These are phyloP conservation scores for Callochromis pleurospilus DNA, from an alignment of 2,113 vertebrate species.

Conservation along the genomic window DNA sequence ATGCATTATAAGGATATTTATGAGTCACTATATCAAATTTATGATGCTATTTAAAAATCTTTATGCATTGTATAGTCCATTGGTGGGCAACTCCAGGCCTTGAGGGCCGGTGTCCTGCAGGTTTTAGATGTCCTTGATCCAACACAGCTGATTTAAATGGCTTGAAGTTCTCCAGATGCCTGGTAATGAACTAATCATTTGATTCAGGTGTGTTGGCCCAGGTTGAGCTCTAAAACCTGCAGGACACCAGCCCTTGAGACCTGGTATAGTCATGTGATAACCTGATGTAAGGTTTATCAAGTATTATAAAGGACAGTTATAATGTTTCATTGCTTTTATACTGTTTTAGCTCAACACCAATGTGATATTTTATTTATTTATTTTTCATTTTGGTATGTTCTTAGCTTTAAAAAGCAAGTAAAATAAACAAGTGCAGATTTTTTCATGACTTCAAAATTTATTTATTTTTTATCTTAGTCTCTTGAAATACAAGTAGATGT, in stretches of 20 bases:
- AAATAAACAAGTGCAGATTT: background rate
- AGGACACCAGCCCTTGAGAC: background rate
- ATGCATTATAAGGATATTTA: background rate
- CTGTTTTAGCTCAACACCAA: background rate
- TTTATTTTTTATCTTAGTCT: background rate
- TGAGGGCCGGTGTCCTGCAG: accelerated
- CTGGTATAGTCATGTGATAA: background rate
- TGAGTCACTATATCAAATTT: background rate
- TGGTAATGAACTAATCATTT: background rate
- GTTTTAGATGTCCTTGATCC: background rate
- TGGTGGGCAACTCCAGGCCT: background rate
- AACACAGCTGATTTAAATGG: background rate
- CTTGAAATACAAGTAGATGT: background rate
- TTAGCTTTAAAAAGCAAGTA: background rate
- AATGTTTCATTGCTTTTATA: background rate
- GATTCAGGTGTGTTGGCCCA: background rate
- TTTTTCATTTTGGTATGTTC: background rate
- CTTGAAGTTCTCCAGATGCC: accelerated
- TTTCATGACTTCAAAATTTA: background rate
- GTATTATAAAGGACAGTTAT: background rate
- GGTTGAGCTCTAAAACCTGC: background rate
- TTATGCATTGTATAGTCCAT: background rate
- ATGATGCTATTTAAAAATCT: background rate
- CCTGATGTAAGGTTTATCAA: background rate
- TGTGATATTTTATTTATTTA: background rate